Evolutionary conservation across 2,797 vertebrate genomes (phyloP).

Genomic region (Benthosema pterotum): DNA sequence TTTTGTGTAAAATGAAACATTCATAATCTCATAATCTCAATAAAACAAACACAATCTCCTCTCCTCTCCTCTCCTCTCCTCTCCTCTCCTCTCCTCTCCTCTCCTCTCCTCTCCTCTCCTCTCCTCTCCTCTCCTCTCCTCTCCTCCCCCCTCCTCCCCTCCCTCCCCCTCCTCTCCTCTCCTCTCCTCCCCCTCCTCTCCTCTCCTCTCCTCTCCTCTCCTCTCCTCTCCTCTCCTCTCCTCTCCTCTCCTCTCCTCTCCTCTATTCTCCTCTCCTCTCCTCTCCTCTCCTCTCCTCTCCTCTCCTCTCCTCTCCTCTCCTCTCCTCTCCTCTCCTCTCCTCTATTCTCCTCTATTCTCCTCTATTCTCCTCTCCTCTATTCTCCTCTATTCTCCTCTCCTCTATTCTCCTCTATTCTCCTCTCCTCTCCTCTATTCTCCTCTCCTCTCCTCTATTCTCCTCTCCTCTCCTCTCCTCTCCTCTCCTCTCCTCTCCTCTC

Average conservation of each 20-base stretch:
- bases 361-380: slow-evolving; percentile 13
- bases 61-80: slow-evolving; percentile 40
- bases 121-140: not conserved
- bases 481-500: slow-evolving; percentile 33
- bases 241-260: slow-evolving; percentile 8
- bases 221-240: slow-evolving; percentile 43
- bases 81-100: slow-evolving; percentile 32
- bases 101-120: slow-evolving; percentile 16
- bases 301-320: slow-evolving; percentile 33
- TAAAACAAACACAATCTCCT: too few species aligned
- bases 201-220: slow-evolving; percentile 13
- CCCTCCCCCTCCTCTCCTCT: too few species aligned
- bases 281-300: slow-evolving; percentile 1
- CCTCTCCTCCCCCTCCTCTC: not conserved
- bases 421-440: slow-evolving; percentile 13
- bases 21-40: too few species aligned
- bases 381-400: slow-evolving; percentile 17
- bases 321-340: slow-evolving; percentile 21
- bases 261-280: slow-evolving; percentile 45
- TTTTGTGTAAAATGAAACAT: too few species aligned
- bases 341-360: slow-evolving; percentile 16
- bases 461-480: slow-evolving; percentile 1
- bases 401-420: slow-evolving; percentile 15
- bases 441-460: slow-evolving; percentile 53
- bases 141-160: slow-evolving; percentile 18